These are phyloP conservation scores for Drosophila diplacantha DNA, from an alignment of 2,888 invertebrate genomes.

Conservation along the genomic window DNA sequence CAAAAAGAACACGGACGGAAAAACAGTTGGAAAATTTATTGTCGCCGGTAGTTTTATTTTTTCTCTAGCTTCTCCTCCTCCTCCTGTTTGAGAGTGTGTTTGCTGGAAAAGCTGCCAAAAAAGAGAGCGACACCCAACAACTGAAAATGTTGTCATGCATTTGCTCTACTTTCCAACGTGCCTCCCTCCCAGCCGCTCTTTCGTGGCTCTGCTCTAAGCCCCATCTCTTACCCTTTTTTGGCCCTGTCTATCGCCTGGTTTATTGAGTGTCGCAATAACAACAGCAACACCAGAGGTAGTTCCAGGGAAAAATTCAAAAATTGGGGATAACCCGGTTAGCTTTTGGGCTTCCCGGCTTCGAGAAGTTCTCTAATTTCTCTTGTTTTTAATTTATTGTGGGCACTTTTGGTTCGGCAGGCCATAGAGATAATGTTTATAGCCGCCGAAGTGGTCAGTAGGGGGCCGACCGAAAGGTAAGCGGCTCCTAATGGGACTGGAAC, in stretches of 20 bases:
- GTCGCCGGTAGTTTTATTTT: conserved; percentile 35
- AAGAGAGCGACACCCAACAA: conserved; percentile 40
- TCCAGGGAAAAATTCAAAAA: conserved; percentile 12
- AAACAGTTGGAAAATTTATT: conserved; percentile 41
- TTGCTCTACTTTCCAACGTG: conserved; percentile 55
- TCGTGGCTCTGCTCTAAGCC: background rate
- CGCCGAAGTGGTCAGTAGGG: conserved; percentile 52
- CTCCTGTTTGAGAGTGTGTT: conserved; percentile 13
- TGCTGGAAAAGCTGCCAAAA: conserved; percentile 43
- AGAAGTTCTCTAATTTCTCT: conserved; percentile 46
- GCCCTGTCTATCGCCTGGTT: conserved; percentile 32
- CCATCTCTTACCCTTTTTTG: conserved; percentile 7
- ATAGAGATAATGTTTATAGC: conserved; percentile 70
- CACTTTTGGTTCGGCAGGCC: conserved; percentile 59
- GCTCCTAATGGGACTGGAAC: conserved; percentile 16
- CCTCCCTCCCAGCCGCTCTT: background rate
- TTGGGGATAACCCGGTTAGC: conserved; percentile 25
- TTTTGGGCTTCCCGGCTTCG: conserved; percentile 14
- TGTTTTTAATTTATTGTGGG: conserved; percentile 63
- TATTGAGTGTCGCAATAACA: conserved; percentile 35
- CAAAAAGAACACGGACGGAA: conserved; percentile 24
- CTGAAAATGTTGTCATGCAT: conserved; percentile 61
- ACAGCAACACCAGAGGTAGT: conserved; percentile 10
- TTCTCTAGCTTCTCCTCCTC: background rate
- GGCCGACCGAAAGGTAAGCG: conserved; percentile 42